A percentile compares a stretch with the other conserved stretches of the same genome.
phyloP scores from a whole-genome alignment of 2,888 invertebrate genomes.

The Mythimna impura region DNA sequence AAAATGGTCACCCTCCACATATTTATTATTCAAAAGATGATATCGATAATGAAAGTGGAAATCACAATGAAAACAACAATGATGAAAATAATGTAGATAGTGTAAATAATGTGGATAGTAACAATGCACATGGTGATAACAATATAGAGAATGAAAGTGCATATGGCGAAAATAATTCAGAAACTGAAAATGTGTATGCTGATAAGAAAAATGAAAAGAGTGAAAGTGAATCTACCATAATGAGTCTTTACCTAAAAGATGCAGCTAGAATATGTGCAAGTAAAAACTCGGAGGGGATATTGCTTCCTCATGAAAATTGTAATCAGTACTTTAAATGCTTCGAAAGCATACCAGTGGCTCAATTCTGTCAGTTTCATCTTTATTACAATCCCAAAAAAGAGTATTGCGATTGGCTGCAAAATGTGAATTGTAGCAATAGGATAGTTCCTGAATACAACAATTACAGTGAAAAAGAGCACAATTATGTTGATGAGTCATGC shows the following conservation, averaged over 20 bases:
- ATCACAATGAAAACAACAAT: not conserved
- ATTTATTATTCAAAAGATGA: not conserved
- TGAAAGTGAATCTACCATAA: not conserved
- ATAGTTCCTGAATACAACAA: constrained; percentile 23
- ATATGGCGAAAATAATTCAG: not conserved
- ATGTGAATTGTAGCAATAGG: constrained; percentile 66
- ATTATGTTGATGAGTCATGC: constrained; percentile 62
- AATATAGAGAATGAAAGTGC: not conserved
- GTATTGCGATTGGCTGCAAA: constrained; percentile 65
- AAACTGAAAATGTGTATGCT: not conserved
- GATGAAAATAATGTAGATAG: not conserved
- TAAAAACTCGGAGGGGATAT: constrained; percentile 59
- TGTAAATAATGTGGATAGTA: not conserved
- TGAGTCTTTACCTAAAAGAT: constrained; percentile 53
- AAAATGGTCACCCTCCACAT: not conserved
- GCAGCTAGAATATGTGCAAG: constrained; percentile 67
- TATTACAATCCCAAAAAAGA: constrained; percentile 62
- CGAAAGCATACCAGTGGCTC: constrained; percentile 59
- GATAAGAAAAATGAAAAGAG: not conserved
- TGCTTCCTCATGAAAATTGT: constrained; percentile 70
- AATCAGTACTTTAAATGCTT: constrained; percentile 68
- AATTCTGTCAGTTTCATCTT: constrained; percentile 56
- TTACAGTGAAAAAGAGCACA: constrained; percentile 18
- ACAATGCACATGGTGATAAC: not conserved
- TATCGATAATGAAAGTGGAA: not conserved